phyloP scores from a whole-genome alignment of 2,113 vertebrate species.

The Manacus vitellinus region DNA sequence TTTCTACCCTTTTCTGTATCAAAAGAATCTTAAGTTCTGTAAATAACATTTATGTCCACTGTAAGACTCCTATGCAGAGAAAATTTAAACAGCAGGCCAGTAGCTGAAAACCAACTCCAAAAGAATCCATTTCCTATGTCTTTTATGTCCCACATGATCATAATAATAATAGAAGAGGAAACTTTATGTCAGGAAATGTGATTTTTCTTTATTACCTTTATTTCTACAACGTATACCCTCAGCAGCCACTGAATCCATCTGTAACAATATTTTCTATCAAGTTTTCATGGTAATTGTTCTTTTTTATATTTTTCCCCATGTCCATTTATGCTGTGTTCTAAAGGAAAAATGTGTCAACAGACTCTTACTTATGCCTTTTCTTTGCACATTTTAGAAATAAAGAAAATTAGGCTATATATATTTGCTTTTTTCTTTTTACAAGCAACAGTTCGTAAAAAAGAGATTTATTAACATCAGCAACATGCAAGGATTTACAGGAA shows the following conservation, averaged over 20 bases:
- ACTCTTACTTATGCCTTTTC: neutral
- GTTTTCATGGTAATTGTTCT: neutral
- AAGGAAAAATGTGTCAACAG: neutral
- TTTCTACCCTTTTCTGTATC: neutral
- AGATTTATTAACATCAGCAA: neutral
- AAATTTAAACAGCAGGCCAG: neutral
- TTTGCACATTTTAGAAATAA: neutral
- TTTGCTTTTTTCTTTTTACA: neutral
- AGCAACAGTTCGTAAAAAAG: neutral
- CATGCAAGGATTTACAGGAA: neutral
- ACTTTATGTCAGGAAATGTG: neutral
- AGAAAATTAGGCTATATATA: neutral
- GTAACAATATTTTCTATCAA: neutral
- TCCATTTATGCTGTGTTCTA: neutral
- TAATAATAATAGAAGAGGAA: neutral
- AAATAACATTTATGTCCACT: neutral
- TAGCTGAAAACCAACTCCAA: neutral
- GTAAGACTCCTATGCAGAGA: neutral
- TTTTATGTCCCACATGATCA: neutral
- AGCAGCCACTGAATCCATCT: neutral
- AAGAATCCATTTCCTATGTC: neutral
- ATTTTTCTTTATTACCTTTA: neutral
- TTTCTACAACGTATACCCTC: neutral
- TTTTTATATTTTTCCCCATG: neutral
- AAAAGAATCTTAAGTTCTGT: neutral